Evolutionary conservation across 2,888 invertebrate genomes (phyloP).

Genomic region (Apodemia mormo): DNA sequence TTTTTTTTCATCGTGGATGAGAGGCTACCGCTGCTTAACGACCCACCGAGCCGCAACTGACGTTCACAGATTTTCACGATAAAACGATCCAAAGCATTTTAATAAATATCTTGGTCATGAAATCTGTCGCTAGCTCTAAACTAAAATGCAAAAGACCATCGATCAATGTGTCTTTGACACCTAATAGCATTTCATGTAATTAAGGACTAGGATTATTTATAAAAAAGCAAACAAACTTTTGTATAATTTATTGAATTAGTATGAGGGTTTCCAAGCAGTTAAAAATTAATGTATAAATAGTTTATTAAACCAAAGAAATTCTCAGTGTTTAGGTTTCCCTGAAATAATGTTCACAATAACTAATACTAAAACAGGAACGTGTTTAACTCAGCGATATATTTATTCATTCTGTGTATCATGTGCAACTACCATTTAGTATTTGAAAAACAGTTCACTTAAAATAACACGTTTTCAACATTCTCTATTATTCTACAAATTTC

Average conservation of each 20-base stretch:
- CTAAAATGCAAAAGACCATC: no score
- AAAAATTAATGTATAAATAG: conserved; percentile 16
- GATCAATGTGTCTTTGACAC: no score
- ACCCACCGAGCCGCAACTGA: no score
- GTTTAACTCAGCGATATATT: background rate
- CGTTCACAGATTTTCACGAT: no score
- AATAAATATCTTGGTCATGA: no score
- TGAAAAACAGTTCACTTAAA: background rate
- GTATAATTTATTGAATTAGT: conserved; percentile 25
- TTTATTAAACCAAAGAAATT: conserved; percentile 16
- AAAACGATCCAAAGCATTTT: no score
- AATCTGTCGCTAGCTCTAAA: no score
- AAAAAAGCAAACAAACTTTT: conserved; percentile 23
- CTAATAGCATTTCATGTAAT: no score
- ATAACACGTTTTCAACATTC: conserved; percentile 2
- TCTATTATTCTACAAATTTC: background rate
- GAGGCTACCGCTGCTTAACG: no score
- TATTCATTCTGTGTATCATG: background rate
- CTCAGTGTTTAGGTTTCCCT: conserved; percentile 10
- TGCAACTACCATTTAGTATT: background rate
- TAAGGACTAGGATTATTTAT: background rate
- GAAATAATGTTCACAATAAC: conserved; percentile 12
- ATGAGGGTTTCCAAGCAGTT: conserved; percentile 19
- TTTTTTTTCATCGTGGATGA: no score
- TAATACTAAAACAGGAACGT: conserved; percentile 4